Percentiles rank a stretch among this genome's conserved stretches.
Evolutionary conservation across 2,797 vertebrate genomes (phyloP).

Genomic region (Tapera naevia): DNA sequence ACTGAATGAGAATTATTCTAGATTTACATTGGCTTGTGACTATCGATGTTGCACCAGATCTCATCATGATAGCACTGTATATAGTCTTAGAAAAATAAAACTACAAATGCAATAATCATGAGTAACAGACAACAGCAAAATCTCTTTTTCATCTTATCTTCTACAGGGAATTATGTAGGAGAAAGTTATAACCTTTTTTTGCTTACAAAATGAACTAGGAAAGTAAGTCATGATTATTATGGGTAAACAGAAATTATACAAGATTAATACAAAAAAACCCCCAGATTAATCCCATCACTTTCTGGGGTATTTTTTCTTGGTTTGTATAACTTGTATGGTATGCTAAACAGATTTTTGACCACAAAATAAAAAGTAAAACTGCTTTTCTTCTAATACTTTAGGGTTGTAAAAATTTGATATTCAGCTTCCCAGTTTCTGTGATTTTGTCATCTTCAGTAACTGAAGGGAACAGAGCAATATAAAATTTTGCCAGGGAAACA

Average conservation of each 20-base stretch:
- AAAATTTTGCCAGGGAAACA: not conserved
- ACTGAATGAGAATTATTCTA: not conserved
- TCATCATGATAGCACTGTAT: fast-evolving
- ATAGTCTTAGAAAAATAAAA: constrained; percentile 2
- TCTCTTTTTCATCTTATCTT: constrained; percentile 41
- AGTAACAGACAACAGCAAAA: constrained; percentile 44
- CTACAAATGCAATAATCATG: not conserved
- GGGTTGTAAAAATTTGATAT: not conserved
- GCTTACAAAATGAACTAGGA: not conserved
- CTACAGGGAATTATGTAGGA: constrained; percentile 11
- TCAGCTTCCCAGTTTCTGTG: not conserved
- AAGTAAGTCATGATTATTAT: not conserved
- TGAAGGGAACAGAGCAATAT: not conserved
- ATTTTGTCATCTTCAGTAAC: not conserved
- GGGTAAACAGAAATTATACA: not conserved
- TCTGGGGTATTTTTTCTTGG: not conserved
- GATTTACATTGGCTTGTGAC: not conserved
- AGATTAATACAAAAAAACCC: too few relatives aligned
- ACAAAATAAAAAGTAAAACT: not conserved
- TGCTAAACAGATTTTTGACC: not conserved
- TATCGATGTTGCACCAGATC: not conserved
- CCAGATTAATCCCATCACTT: not conserved
- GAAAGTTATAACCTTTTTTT: not conserved
- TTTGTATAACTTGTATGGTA: not conserved
- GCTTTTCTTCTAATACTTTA: not conserved